Conservation (phyloP, 30 jellyfish, hydroid and myxozoan genomes). For the Calvadosia cruxmelitensis region DNA sequence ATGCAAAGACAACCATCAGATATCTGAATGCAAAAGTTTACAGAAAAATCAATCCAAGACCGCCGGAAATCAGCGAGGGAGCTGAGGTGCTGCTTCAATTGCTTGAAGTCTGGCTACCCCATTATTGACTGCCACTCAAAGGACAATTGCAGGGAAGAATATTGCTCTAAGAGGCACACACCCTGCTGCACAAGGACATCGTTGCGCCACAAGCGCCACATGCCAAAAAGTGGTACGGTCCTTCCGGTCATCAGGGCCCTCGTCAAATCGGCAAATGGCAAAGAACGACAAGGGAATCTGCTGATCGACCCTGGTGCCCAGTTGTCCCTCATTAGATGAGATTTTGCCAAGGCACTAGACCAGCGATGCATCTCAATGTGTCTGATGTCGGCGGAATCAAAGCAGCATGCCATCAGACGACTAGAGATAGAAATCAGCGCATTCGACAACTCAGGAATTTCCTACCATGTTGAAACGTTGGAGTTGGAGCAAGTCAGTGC, state of each 20-base stretch:
- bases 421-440: too few species aligned
- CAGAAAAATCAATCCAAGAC: too few species aligned
- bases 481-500: too few species aligned
- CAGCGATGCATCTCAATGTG: too few species aligned
- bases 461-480: too few species aligned
- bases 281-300: not conserved
- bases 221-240: not conserved
- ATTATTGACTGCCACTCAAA: not conserved
- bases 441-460: too few species aligned
- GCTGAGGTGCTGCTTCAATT: not conserved
- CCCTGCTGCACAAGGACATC: not conserved
- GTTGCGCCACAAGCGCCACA: not conserved
- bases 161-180: not conserved
- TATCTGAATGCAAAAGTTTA: too few species aligned
- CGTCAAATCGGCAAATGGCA: not conserved
- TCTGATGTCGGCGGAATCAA: too few species aligned
- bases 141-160: not conserved
- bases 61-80: too few species aligned
- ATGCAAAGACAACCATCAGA: too few species aligned
- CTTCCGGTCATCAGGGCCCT: not conserved
- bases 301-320: slow-evolving; percentile 3
- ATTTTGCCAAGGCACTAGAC: not conserved
- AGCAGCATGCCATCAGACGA: too few species aligned
- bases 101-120: not conserved
- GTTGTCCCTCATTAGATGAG: not conserved